phyloP scores from a whole-genome alignment of 2,888 invertebrate genomes.

The Chymomyza procnemis region DNA sequence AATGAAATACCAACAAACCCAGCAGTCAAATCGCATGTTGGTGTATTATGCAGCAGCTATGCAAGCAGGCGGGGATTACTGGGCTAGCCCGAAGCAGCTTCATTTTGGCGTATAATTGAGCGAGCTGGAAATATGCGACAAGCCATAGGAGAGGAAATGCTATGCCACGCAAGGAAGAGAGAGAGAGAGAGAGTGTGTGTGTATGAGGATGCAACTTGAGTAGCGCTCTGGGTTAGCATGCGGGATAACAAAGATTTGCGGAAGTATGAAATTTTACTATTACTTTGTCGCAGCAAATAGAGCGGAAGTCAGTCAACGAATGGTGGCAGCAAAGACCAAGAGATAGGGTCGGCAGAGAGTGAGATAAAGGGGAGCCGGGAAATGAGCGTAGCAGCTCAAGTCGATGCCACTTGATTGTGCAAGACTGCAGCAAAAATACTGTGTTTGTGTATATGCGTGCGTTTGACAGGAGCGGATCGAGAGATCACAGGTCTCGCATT shows the following conservation, averaged over 20 bases:
- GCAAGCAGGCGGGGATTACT: constrained; percentile 12
- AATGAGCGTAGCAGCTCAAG: constrained; percentile 17
- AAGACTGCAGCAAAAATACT: constrained; percentile 19
- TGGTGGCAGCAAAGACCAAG: constrained; percentile 24
- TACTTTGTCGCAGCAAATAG: constrained; percentile 68
- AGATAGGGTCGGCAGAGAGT: neutral
- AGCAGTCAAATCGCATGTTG: constrained; percentile 50
- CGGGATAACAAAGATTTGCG: constrained; percentile 61
- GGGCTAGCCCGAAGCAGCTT: constrained; percentile 50
- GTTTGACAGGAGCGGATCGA: neutral
- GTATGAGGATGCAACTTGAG: constrained; percentile 13
- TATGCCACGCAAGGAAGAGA: too few relatives aligned
- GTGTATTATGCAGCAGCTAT: constrained; percentile 27
- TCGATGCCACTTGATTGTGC: constrained; percentile 54
- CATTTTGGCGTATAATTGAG: constrained; percentile 71
- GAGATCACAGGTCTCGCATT: too few relatives aligned
- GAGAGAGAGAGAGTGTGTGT: neutral
- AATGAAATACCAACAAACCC: constrained; percentile 67
- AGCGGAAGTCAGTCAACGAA: constrained; percentile 69
- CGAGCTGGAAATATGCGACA: constrained; percentile 65
- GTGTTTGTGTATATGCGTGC: constrained; percentile 28
- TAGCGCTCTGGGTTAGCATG: constrained; percentile 30
- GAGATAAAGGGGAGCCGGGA: neutral
- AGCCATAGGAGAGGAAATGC: constrained; percentile 41
- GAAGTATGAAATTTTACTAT: constrained; percentile 71